Conservation (phyloP, 23 tunicate species). For the Diplosoma virens region DNA sequence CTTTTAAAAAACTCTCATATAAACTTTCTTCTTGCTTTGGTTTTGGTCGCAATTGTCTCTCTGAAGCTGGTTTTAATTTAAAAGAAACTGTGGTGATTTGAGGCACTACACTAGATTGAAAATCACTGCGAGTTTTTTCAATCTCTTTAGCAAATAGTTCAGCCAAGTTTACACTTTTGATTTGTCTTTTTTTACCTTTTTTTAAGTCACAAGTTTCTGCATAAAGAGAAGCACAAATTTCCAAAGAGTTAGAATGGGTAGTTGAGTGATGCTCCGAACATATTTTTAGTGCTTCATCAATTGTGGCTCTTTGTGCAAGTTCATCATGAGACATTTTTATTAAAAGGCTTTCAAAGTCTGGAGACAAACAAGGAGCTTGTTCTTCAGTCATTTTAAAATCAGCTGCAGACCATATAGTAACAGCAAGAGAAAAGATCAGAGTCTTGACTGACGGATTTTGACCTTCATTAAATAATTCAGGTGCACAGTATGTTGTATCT, state of each 20-base stretch:
- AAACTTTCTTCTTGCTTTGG: slow-evolving; percentile 16
- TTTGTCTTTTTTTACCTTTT: slow-evolving; percentile 38
- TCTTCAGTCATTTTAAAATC: slow-evolving; percentile 77
- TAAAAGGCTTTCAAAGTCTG: slow-evolving; percentile 60
- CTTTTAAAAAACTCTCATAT: slow-evolving; percentile 56
- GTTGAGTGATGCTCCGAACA: slow-evolving; percentile 73
- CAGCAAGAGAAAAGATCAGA: slow-evolving; percentile 66
- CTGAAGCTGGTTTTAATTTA: slow-evolving; percentile 63
- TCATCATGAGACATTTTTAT: slow-evolving; percentile 79
- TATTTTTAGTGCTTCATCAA: slow-evolving; percentile 59
- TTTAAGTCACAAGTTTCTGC: slow-evolving; percentile 65
- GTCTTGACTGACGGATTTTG: slow-evolving; percentile 19
- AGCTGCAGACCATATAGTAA: slow-evolving; percentile 82
- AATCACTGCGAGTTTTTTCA: slow-evolving; percentile 14
- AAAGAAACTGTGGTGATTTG: slow-evolving; percentile 34
- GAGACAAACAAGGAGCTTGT: slow-evolving; percentile 72
- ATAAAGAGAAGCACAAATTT: slow-evolving; percentile 59
- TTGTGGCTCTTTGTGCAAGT: slow-evolving; percentile 40
- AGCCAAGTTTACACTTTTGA: slow-evolving; percentile 16
- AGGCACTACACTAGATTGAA: slow-evolving; percentile 48
- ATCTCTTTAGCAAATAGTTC: slow-evolving; percentile 39
- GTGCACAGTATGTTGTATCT: slow-evolving; percentile 66
- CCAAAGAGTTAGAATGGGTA: slow-evolving; percentile 53
- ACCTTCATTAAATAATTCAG: slow-evolving; percentile 36
- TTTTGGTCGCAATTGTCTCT: slow-evolving; percentile 45